Evolutionary conservation across 1,140 invertebrate species (phyloP), one percentile per base, ranked within the genome.

Genomic region (Drosophila orosa): DNA sequence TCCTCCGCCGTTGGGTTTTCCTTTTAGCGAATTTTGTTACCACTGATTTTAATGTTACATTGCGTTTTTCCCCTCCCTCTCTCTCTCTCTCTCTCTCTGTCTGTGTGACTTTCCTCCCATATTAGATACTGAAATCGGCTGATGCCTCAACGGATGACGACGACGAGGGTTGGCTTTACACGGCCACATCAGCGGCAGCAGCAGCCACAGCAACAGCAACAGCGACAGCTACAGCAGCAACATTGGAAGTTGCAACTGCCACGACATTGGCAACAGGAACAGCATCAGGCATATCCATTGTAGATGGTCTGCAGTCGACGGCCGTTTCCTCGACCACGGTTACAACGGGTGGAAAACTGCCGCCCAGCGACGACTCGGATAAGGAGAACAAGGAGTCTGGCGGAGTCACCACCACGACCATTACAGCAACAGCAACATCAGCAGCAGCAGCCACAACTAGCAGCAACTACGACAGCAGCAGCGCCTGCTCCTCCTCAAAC

Each of bases 131-230:
- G 31, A 92, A 92, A 87, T 92, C 91, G 61, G 87, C 84, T 78
- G 91, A 92, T 74, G 86, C 82, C 74, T 92, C 91, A 57, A 85
- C 91, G 42, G 91, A 92, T 60, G 91, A 92, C 75, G 90, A 91
- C 57, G 89, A 91, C 57, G 84, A 90, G 45, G 90, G 90, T 78
- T 92, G 91, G 91, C 67, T 90, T 24, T 92, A 91, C 56, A 87
- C 91, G 33, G 81, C 90, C 50, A 59, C 81, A 55, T 37, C 69
- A 63, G 31, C 77, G 52, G 52, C 61, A 40, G 44, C 25, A 48
- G 7, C 15, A 37, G 35, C n/a, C n/a, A n/a, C n/a, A n/a, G n/a
- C n/a, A n/a, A n/a, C n/a, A n/a, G n/a, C 39, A 3, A 57, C 68
- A 58, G 42, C 74, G 29, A 57, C 72, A 45, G 68, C 59, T 19